Conservation (phyloP, 1,140 invertebrate species). For the Philopotamus ludificatus region DNA sequence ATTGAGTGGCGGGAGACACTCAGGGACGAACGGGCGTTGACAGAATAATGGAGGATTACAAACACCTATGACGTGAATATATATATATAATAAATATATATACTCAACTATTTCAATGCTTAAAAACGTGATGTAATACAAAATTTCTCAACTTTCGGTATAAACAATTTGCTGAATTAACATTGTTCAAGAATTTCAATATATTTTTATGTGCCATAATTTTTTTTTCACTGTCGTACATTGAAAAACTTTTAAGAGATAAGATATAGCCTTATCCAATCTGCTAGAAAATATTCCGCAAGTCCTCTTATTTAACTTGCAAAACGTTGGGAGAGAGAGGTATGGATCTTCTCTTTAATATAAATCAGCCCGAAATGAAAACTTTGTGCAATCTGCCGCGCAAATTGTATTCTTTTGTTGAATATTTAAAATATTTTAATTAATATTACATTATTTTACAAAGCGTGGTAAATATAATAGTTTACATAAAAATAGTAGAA, state of each 20-base stretch:
- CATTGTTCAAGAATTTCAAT: not conserved
- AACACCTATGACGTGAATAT: too few relatives aligned
- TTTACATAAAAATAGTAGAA: too few relatives aligned
- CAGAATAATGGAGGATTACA: too few relatives aligned
- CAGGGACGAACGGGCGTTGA: too few relatives aligned
- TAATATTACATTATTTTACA: not conserved
- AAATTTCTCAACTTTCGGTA: too few relatives aligned
- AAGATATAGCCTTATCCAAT: not conserved
- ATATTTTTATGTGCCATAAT: too few relatives aligned
- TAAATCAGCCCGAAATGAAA: slow-evolving; percentile 9
- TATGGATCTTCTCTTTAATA: slow-evolving; percentile 1
- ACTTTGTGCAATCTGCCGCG: slow-evolving; percentile 6
- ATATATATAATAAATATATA: too few relatives aligned
- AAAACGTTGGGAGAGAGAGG: not conserved
- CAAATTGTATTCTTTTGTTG: not conserved
- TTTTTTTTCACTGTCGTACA: not conserved
- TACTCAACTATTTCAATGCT: too few relatives aligned
- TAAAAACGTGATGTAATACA: too few relatives aligned
- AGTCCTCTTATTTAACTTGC: slow-evolving; percentile 13
- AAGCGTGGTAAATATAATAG: not conserved
- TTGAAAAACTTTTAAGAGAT: not conserved
- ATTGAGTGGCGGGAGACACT: too few relatives aligned
- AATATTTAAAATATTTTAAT: not conserved
- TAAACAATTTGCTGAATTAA: slow-evolving; percentile 5
- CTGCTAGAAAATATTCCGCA: not conserved